phyloP scores from a whole-genome alignment of 2,797 vertebrate species.

The Pteronotus mesoamericanus region DNA sequence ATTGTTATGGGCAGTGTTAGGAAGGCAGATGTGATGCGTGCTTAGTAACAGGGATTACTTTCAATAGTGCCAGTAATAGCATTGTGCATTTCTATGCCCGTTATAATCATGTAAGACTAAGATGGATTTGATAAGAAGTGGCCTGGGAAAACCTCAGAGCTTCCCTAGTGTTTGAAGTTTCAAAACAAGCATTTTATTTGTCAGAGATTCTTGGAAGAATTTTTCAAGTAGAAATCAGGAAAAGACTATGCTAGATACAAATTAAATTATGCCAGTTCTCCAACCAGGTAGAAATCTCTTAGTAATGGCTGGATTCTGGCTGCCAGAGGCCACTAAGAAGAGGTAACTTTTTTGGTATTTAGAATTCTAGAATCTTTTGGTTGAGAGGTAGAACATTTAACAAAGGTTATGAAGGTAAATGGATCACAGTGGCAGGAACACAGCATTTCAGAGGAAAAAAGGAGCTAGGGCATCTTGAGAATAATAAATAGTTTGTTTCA shows the following conservation, averaged over 20 bases:
- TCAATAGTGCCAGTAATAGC: constrained; percentile 48
- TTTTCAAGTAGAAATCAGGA: not conserved
- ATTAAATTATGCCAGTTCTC: not conserved
- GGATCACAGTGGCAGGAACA: not conserved
- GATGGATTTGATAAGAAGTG: not conserved
- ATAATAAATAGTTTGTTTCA: not conserved
- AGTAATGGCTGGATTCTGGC: not conserved
- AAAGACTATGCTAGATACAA: not conserved
- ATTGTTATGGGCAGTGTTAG: not conserved
- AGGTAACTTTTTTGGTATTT: not conserved
- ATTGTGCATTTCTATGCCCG: not conserved
- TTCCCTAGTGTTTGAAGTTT: not conserved
- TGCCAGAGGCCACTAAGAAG: not conserved
- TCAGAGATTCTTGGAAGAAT: not conserved
- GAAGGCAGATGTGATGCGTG: not conserved
- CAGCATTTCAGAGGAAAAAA: not conserved
- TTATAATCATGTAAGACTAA: not conserved
- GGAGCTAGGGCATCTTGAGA: not conserved
- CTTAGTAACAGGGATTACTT: not conserved
- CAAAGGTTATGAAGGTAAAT: not conserved
- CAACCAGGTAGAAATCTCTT: not conserved
- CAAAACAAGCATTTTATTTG: not conserved
- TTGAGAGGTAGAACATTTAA: not conserved
- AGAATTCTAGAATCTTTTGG: not conserved
- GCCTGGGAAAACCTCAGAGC: not conserved